These are phyloP conservation scores for Eupithecia abbreviata DNA, from an alignment of 2,888 invertebrate genomes.

Conservation along the genomic window DNA sequence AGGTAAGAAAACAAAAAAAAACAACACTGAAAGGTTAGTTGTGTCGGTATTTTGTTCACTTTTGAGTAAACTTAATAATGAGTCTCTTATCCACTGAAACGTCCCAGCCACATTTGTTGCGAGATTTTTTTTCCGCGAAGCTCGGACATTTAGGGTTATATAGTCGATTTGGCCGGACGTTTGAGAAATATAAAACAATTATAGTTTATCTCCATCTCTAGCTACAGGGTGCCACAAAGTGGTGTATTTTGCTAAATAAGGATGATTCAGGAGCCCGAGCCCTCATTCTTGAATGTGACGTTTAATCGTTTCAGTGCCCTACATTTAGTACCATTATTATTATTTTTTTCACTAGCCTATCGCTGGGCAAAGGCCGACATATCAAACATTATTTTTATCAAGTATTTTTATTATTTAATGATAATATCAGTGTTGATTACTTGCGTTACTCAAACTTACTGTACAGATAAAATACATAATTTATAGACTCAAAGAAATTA, in stretches of 20 bases:
- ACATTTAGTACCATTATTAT: not conserved
- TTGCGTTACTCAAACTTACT: not conserved
- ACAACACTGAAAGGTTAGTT: not conserved
- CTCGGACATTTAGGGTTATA: too few relatives aligned
- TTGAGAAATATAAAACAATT: not conserved
- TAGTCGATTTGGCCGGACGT: too few relatives aligned
- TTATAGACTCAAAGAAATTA: not conserved
- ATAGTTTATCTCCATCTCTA: not conserved
- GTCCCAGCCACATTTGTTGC: too few relatives aligned
- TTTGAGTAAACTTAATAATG: not conserved
- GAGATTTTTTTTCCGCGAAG: too few relatives aligned
- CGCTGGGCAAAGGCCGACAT: too few relatives aligned
- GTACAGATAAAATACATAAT: not conserved
- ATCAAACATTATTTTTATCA: too few relatives aligned
- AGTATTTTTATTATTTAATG: too few relatives aligned
- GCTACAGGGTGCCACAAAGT: not conserved
- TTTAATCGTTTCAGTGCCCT: not conserved
- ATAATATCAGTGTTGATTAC: too few relatives aligned
- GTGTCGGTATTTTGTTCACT: not conserved
- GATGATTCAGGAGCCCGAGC: not conserved
- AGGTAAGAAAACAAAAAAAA: not conserved
- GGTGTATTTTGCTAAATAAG: not conserved
- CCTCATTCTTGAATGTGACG: not conserved
- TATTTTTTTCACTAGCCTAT: too few relatives aligned
- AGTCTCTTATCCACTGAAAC: not conserved